Percentiles rank a stretch among this genome's conserved stretches.
Evolutionary conservation across 2,888 invertebrate species (phyloP).

Genomic region (Papilio protenor): DNA sequence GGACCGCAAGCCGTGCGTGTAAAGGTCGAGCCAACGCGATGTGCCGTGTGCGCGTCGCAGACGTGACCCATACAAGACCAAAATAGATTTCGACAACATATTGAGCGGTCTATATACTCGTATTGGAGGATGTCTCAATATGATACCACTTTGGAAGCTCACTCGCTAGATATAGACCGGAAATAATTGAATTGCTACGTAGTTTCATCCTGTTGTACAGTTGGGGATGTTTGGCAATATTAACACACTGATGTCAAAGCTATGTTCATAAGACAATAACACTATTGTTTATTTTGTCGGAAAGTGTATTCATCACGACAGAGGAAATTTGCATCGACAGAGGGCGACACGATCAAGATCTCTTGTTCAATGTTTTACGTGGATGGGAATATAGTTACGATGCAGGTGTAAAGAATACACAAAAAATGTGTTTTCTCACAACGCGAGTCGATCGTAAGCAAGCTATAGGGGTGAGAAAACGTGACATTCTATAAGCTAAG

Average conservation of each 20-base stretch:
- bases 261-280: constrained; percentile 19
- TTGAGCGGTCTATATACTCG: constrained; percentile 47
- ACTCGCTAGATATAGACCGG: constrained; percentile 27
- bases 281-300: constrained; percentile 24
- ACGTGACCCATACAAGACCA: constrained; percentile 43
- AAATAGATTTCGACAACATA: constrained; percentile 50
- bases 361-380: constrained; percentile 50
- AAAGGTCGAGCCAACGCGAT: constrained; percentile 60
- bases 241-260: neutral
- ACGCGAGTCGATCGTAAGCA: constrained; percentile 30
- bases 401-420: constrained; percentile 39
- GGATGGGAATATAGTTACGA: constrained; percentile 39
- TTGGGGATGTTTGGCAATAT: neutral
- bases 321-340: constrained; percentile 58
- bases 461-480: constrained; percentile 25
- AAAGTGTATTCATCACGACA: constrained; percentile 54
- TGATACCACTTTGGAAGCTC: constrained; percentile 41
- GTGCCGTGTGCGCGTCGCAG: constrained; percentile 38
- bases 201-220: neutral
- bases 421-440: constrained; percentile 36
- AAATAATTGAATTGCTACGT: constrained; percentile 22
- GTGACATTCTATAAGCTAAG: constrained; percentile 25
- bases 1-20: constrained; percentile 66
- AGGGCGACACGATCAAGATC: constrained; percentile 26
- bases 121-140: constrained; percentile 27